Percentiles rank a stretch among this genome's conserved stretches.
These are phyloP conservation scores for Pseudoatta argentina DNA, from an alignment of 1,140 invertebrate species.

Conservation along the genomic window DNA sequence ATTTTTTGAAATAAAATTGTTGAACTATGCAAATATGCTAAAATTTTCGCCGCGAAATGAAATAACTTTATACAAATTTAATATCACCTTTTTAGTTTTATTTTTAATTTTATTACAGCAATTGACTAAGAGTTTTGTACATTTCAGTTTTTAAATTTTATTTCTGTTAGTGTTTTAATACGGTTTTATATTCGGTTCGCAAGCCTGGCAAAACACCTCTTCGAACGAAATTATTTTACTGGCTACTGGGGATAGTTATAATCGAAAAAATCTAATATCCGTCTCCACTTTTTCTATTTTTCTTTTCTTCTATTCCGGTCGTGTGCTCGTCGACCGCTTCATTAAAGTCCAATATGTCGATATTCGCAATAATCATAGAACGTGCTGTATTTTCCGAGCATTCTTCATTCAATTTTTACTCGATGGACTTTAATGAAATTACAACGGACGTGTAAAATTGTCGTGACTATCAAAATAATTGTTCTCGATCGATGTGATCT, in stretches of 20 bases:
- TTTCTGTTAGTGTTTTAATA: background rate
- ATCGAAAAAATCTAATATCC: constrained; percentile 46
- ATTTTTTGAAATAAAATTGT: constrained; percentile 1
- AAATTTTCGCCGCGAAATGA: background rate
- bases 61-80: constrained; percentile 11
- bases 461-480: constrained; percentile 8
- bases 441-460: constrained; percentile 33
- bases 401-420: constrained; percentile 18
- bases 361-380: constrained; percentile 46
- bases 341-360: constrained; percentile 33
- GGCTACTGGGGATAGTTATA: background rate
- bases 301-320: constrained; percentile 50
- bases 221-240: constrained; percentile 29
- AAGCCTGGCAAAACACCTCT: constrained; percentile 8
- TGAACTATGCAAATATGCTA: background rate
- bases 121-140: background rate
- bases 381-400: constrained; percentile 42
- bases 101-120: background rate
- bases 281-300: constrained; percentile 45
- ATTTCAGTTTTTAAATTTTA: background rate
- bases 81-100: background rate
- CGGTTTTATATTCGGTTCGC: constrained; percentile 37
- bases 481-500: constrained; percentile 2
- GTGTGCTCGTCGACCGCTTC: constrained; percentile 13
- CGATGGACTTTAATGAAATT: constrained; percentile 28